A percentile compares a stretch with the other conserved stretches of the same genome.
These are phyloP conservation scores for Aythya baeri DNA, from an alignment of 2,113 vertebrate genomes.

Conservation along the genomic window DNA sequence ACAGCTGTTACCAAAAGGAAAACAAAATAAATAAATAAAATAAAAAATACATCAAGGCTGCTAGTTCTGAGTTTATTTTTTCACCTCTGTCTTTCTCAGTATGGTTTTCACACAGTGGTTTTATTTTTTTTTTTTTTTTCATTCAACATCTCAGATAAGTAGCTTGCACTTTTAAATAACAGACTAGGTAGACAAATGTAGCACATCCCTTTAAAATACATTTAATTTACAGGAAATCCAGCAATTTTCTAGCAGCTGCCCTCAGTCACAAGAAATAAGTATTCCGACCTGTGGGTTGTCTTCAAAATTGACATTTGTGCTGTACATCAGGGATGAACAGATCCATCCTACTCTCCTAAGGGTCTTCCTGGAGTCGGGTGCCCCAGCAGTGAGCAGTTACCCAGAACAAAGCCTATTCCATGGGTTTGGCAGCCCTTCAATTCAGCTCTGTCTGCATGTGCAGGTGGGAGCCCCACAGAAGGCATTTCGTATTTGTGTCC, in stretches of 20 bases:
- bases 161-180: neutral
- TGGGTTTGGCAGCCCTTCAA: neutral
- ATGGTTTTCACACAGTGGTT: neutral
- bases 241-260: neutral
- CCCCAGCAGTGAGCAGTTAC: neutral
- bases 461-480: neutral
- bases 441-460: accelerated
- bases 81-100: neutral
- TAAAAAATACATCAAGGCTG: neutral
- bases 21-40: too few species aligned
- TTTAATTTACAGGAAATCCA: neutral
- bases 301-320: neutral
- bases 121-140: neutral
- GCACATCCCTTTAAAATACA: neutral
- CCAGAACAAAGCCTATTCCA: neutral
- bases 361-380: neutral
- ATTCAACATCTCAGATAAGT: neutral
- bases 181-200: neutral
- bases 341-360: neutral
- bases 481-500: neutral
- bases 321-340: neutral
- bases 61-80: neutral
- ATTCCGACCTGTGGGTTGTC: neutral
- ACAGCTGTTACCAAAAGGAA: neutral
- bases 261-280: neutral